Base-by-base conservation (phyloP, 2,888 invertebrate genomes). In the Pterobdella sp. region DNA sequence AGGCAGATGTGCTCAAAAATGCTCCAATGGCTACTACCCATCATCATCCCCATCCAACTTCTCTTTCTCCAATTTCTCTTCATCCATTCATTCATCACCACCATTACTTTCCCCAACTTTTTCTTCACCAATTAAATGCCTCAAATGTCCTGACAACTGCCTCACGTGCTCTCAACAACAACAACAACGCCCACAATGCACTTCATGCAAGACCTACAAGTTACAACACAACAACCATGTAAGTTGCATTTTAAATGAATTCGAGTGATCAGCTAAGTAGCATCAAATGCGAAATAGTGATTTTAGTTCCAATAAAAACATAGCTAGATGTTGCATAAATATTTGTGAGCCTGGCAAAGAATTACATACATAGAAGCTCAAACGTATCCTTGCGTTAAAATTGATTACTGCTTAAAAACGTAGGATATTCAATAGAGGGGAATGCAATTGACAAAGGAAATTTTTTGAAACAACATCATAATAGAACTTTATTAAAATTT, bases 81-180 rank as follows among this genome's bases (percentile, higher is more conserved):
- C 65, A 18, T 18, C 52, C n/a, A n/a, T n/a, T n/a, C 91, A 93
- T 79, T 88, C 89, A 74, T 85, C 85, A 0, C 87, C 65, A 7
- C 3, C 65, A 7, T 34, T 34, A 4, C 14, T 14, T 34, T 42
- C 42, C 7, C 10, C 42, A 14, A 14, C 42, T 42, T 42, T 42
- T 42, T 42, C 42, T 7, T 42, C 87, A 26, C 89, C 89, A 77
- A 87, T 88, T 72, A n/a, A n/a, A n/a, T 94, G 93, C 80, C 86
- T 89, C 32, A 88, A 88, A 31, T 93, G 93, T 78, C 88, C 91
- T 79, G 82, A 86, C 0, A 92, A 94, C 84, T 96, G 96, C 81
- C 88, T 90, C 1, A 91, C 91, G 0, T 84, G 84, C 72, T 36
- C 26, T 10, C 82, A 83, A 1, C 76, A 77, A 1, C 75, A 77